Base-by-base conservation (phyloP, 2,888 invertebrate genomes). In the Electrophaes corylata region DNA sequence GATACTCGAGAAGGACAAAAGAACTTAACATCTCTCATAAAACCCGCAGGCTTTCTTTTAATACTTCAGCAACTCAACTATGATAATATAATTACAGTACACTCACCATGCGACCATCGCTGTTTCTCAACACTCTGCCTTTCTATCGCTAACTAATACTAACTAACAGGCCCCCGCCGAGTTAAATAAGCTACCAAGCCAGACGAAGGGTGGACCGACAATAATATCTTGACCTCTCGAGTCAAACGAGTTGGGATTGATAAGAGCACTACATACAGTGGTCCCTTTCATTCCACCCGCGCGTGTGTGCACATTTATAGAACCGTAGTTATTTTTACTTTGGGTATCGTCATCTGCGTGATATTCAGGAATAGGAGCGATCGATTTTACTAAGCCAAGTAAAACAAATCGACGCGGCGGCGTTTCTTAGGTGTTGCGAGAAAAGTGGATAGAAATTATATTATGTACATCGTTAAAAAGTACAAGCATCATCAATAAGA, bases 61-160 rank as follows among this genome's bases (percentile, higher is more conserved):
- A n/a, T n/a, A n/a, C n/a, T 4, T 23, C 1, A 23, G 6, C 23
- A 23, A 23, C 23, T 5, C 4, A 20, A 20, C 3, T 20, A 1
- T 4, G 12, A 35, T 12, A 14, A 49, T 12, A 26, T 54, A 44
- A 23, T 4, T 11, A 49, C 10, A 1, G 18, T 31, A 19, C 14
- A 47, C 57, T 57, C 51, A 57, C 57, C 51, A 29, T 29, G 47
- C 43, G 41, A 23, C 41, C 51, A 47, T 57, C 10, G 16, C 14
- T 11, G 51, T 33, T 47, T 44, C 48, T 39, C 5, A 57, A 43
- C 35, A 35, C 5, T 43, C 41, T 54, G 35, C n/a, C 6, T 31
- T 40, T 10, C 18, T 20, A 45, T 29, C n/a, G 16, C 35, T 16
- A 37, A 55, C 33, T 43, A 37, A 37, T 6, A 18, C 16, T 18